Evolutionary conservation across 2,113 vertebrate genomes (phyloP).

Genomic region (Quiscalus mexicanus): DNA sequence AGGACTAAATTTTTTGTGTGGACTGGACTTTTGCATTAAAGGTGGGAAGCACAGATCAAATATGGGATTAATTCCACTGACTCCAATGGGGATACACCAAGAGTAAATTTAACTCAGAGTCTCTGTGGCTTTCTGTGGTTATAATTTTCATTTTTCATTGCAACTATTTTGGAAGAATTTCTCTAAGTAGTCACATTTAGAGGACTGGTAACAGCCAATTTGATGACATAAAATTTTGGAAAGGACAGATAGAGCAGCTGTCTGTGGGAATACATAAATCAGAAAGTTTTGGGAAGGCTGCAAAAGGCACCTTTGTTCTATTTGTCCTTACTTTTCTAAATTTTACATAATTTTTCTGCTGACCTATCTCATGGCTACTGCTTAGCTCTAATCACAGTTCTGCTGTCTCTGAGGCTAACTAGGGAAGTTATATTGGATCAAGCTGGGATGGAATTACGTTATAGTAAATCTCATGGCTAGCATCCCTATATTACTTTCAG

Average conservation of each 20-base stretch:
- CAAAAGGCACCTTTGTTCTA: too few relatives aligned
- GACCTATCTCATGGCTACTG: too few relatives aligned
- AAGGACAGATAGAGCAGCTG: neutral
- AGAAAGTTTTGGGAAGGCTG: too few relatives aligned
- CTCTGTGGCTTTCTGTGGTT: neutral
- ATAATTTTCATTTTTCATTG: neutral
- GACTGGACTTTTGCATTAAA: neutral
- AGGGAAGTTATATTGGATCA: too few relatives aligned
- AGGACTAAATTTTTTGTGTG: neutral
- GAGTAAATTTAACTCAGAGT: neutral
- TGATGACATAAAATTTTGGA: neutral
- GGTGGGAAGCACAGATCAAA: neutral
- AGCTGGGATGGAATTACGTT: too few relatives aligned
- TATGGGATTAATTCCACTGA: neutral
- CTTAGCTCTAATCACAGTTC: too few relatives aligned
- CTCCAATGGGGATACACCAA: neutral
- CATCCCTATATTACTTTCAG: too few relatives aligned
- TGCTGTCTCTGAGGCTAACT: too few relatives aligned
- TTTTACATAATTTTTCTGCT: too few relatives aligned
- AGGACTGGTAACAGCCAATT: neutral
- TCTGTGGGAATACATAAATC: too few relatives aligned
- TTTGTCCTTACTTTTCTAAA: too few relatives aligned
- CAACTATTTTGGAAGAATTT: neutral
- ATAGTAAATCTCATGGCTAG: too few relatives aligned
- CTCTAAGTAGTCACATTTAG: neutral